These are phyloP conservation scores for Fregetta grallaria DNA, from an alignment of 2,113 vertebrate genomes.

Conservation along the genomic window DNA sequence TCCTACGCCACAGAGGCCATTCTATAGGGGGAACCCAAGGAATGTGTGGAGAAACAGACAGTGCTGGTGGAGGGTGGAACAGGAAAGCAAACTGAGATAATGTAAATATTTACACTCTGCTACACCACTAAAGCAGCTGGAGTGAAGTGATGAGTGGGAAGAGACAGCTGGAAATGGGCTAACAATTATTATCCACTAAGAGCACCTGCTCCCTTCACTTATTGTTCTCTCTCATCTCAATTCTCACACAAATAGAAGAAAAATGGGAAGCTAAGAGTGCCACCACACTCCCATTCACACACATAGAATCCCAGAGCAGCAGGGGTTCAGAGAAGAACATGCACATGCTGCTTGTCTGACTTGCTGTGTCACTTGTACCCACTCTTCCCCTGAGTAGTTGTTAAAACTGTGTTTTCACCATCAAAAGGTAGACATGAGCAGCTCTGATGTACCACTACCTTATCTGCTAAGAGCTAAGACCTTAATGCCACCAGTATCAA, in stretches of 20 bases:
- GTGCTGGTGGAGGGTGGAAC: background rate
- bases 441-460: background rate
- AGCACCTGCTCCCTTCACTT: background rate
- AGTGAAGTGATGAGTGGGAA: background rate
- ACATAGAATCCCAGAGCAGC: background rate
- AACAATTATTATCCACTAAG: background rate
- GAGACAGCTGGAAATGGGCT: background rate
- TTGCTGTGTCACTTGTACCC: background rate
- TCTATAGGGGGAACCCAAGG: background rate
- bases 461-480: background rate
- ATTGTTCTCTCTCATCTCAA: background rate
- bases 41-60: background rate
- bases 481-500: background rate
- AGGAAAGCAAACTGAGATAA: background rate
- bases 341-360: background rate
- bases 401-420: background rate
- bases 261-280: background rate
- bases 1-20: background rate
- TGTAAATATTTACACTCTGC: background rate
- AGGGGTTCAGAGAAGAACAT: background rate
- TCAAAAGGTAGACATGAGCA: background rate
- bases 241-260: background rate
- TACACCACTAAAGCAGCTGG: background rate
- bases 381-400: background rate
- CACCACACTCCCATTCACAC: background rate